These are phyloP conservation scores for Nematostella vectensis DNA, from an alignment of 92 coral and sea anemone genomes.

Conservation along the genomic window DNA sequence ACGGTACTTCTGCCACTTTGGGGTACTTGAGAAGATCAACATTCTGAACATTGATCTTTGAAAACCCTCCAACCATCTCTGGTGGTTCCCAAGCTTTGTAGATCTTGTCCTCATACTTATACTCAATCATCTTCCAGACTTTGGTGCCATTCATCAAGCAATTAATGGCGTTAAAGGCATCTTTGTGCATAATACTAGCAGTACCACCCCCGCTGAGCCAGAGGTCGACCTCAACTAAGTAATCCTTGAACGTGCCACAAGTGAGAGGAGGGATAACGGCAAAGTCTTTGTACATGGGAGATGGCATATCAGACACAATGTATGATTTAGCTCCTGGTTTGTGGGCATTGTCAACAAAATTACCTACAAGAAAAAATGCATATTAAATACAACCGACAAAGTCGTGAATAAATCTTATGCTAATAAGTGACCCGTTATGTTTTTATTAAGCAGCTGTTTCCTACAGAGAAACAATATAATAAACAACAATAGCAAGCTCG, in stretches of 20 bases:
- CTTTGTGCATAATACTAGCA: slow-evolving; percentile 77
- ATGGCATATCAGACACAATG: slow-evolving; percentile 85
- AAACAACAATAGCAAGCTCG: too few species aligned
- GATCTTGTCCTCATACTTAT: slow-evolving; percentile 78
- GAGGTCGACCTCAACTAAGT: slow-evolving; percentile 80
- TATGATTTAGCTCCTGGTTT: slow-evolving; percentile 22
- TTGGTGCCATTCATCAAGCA: slow-evolving; percentile 90
- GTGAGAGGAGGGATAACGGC: slow-evolving; percentile 74
- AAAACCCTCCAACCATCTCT: slow-evolving; percentile 75
- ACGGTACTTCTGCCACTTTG: slow-evolving; percentile 65
- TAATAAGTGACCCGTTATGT: too few species aligned
- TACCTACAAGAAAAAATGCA: slow-evolving; percentile 36
- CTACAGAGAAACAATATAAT: too few species aligned
- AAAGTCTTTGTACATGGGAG: slow-evolving; percentile 82
- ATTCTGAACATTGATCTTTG: slow-evolving; percentile 51
- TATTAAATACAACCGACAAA: not conserved
- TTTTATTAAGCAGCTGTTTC: too few species aligned
- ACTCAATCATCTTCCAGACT: slow-evolving; percentile 88
- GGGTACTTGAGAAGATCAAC: slow-evolving; percentile 77
- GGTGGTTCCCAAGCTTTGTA: slow-evolving; percentile 97
- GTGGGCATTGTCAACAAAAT: slow-evolving; percentile 61
- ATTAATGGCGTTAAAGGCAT: slow-evolving; percentile 93
- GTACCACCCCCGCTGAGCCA: slow-evolving; percentile 99
- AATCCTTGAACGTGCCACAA: slow-evolving; percentile 73
- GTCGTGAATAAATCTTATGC: not conserved